Conservation (phyloP, 2,113 vertebrate genomes). For the Cyprinus carpio region DNA sequence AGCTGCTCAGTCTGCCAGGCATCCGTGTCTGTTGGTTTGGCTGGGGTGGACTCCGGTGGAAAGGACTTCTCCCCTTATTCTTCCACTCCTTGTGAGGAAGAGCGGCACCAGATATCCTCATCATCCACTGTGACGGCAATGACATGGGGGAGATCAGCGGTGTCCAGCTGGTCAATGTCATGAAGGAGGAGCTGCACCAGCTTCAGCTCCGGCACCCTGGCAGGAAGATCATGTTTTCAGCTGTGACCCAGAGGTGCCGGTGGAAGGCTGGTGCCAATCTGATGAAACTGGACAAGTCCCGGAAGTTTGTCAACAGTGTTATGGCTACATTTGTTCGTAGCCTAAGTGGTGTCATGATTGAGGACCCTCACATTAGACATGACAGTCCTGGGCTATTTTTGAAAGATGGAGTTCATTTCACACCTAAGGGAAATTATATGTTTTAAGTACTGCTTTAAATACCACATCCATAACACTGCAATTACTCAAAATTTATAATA, state of each 20-base stretch:
- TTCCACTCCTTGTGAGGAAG: neutral
- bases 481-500: no score
- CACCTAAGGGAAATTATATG: neutral
- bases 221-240: no score
- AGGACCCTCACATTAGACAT: neutral
- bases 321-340: neutral
- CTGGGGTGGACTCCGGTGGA: neutral
- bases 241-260: neutral
- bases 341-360: neutral
- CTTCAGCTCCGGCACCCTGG: neutral
- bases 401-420: no score
- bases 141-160: neutral
- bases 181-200: neutral
- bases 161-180: neutral
- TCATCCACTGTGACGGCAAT: neutral
- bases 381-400: neutral
- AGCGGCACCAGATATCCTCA: neutral
- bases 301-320: neutral
- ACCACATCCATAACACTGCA: no score
- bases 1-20: neutral
- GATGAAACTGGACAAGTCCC: neutral
- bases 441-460: no score
- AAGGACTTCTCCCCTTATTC: neutral
- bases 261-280: neutral
- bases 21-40: neutral